Evolutionary conservation across 1,140 invertebrate genomes (phyloP).

Genomic region (Catajapyx aquilonaris): DNA sequence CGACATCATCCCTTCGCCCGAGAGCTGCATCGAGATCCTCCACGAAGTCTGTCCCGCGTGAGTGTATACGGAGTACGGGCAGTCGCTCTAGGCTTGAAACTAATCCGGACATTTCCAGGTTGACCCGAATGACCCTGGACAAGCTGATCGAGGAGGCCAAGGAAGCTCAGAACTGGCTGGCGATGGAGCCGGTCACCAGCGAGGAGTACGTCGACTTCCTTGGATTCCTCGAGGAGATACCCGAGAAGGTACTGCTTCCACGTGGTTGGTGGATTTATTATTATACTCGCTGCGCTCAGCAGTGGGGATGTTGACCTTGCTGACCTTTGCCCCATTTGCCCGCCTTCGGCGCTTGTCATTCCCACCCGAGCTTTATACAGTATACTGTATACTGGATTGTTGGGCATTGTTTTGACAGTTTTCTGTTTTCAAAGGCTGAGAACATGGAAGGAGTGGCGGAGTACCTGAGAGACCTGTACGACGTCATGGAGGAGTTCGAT

Average conservation of each 20-base stretch:
- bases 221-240: conserved; percentile 39
- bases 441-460: conserved; percentile 36
- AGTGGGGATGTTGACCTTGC: conserved; percentile 4
- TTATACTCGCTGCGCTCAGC: conserved; percentile 3
- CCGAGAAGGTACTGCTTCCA: conserved; percentile 20
- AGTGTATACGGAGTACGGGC: too few relatives aligned
- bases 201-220: conserved; percentile 42
- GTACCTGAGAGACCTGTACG: conserved; percentile 46
- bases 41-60: too few relatives aligned
- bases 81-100: too few relatives aligned
- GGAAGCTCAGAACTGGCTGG: conserved; percentile 35
- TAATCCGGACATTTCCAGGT: conserved; percentile 22
- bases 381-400: conserved; percentile 7
- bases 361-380: conserved; percentile 4
- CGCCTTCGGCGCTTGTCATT: not conserved
- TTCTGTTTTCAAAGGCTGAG: conserved; percentile 25
- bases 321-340: conserved; percentile 4
- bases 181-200: conserved; percentile 34
- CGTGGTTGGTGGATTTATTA: conserved; percentile 1
- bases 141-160: conserved; percentile 31
- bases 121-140: conserved; percentile 36
- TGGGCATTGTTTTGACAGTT: not conserved
- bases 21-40: too few relatives aligned
- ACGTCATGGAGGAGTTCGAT: conserved; percentile 45
- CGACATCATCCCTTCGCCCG: too few relatives aligned